phyloP scores from a whole-genome alignment of 2,888 invertebrate genomes.

The Coremacera marginata region DNA sequence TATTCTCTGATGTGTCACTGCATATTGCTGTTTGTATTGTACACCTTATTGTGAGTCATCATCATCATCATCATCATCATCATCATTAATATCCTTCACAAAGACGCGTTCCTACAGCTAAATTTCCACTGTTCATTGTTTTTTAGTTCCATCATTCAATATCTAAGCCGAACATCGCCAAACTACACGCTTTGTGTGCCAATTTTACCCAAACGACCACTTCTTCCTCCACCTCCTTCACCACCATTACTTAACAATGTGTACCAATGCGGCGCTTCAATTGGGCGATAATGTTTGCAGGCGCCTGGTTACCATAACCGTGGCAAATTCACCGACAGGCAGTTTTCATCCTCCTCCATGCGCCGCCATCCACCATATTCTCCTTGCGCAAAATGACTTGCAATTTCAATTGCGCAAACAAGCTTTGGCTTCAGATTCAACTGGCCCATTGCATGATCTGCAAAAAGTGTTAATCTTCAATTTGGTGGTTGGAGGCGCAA shows the following conservation, averaged over 20 bases:
- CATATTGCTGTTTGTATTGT: neutral
- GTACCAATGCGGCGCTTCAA: slow-evolving; percentile 11
- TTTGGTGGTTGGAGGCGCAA: slow-evolving; percentile 14
- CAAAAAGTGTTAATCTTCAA: slow-evolving; percentile 41
- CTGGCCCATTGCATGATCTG: slow-evolving; percentile 30
- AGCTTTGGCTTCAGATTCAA: neutral
- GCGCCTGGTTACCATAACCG: slow-evolving; percentile 35
- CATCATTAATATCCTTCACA: neutral
- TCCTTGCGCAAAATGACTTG: slow-evolving; percentile 30
- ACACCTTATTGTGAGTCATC: neutral
- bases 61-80: slow-evolving; percentile 8
- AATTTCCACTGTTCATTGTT: neutral
- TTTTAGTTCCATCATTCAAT: slow-evolving; percentile 16
- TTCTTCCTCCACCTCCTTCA: neutral
- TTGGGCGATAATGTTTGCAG: slow-evolving; percentile 42
- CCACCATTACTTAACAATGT: neutral
- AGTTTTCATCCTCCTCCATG: neutral
- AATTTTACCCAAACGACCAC: neutral
- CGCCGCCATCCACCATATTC: neutral
- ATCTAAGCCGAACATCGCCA: slow-evolving; percentile 34
- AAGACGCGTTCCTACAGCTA: neutral
- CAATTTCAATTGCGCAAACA: slow-evolving; percentile 30
- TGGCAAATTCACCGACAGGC: slow-evolving; percentile 6
- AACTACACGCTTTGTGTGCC: slow-evolving; percentile 25
- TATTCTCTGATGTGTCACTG: neutral